A percentile compares a stretch with the other conserved stretches of the same genome.
Conservation (phyloP, 1,140 invertebrate genomes). For the Hermetia illucens region DNA sequence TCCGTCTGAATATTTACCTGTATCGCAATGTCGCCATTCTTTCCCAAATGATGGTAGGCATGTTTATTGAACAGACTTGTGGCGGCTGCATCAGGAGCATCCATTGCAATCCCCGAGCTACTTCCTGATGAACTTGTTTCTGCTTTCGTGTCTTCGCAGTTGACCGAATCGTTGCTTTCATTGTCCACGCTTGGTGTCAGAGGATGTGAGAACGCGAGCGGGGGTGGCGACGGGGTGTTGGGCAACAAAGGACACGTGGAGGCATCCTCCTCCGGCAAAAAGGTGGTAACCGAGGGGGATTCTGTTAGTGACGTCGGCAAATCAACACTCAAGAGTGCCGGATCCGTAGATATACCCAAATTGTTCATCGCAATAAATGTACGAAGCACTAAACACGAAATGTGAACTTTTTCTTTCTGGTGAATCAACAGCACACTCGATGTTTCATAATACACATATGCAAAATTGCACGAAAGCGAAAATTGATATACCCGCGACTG, state of each 20-base stretch:
- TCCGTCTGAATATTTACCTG: conserved; percentile 20
- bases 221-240: conserved; percentile 32
- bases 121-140: conserved; percentile 24
- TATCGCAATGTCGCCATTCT: conserved; percentile 22
- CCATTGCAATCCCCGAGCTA: conserved; percentile 27
- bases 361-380: conserved; percentile 5
- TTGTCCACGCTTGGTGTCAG: conserved; percentile 25
- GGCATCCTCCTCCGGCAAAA: conserved; percentile 35
- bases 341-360: conserved; percentile 20
- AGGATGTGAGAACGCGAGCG: conserved; percentile 34
- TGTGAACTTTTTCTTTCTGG: too few relatives aligned
- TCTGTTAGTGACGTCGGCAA: conserved; percentile 16
- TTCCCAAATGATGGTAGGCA: conserved; percentile 32
- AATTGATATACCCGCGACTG: too few relatives aligned
- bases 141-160: conserved; percentile 12
- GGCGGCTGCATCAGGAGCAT: conserved; percentile 29
- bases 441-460: too few relatives aligned
- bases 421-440: too few relatives aligned
- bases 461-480: too few relatives aligned
- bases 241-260: conserved; percentile 38
- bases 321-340: conserved; percentile 19
- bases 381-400: too few relatives aligned
- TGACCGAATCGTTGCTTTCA: conserved; percentile 22
- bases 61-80: conserved; percentile 33
- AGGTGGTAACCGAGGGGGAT: conserved; percentile 24